Base-by-base conservation (phyloP, 2,113 vertebrate genomes). In the Sclerurus mexicanus region DNA sequence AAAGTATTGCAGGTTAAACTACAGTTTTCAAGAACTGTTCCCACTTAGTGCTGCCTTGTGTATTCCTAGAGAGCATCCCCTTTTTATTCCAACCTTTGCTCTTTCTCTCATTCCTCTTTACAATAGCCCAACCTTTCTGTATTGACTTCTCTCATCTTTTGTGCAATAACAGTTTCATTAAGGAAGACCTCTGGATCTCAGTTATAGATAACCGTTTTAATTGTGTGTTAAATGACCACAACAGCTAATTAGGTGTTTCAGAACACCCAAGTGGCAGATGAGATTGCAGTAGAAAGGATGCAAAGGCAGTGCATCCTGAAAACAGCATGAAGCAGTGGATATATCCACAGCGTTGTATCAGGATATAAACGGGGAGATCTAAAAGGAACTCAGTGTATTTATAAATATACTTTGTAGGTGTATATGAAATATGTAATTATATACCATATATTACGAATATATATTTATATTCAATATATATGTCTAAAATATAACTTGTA, bases 201-300 rank as follows among this genome's bases (percentile, higher is more conserved):
- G 37, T 42, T 84, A 66, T 0, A 72, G 18, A 52, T 33, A 11
- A 69, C 9, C 3, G 0, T 19, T 47, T 39, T 62, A 64, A 28
- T 5, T 66, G 7, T 3, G 21, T 0, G 2, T 42, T 82, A 78
- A 59, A 44, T 5, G 10, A 78, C 71, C 4, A 4, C 21, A 49
- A 35, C 7, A 56, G 23, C 44, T 52, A 39, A 28, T 12, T 9
- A 13, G 6, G n/a, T 46, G 25, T 56, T 37, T 63, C 1, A 2
- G n/a, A 42, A 62, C 37, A 66, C 12, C 4, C 0, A n/a, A 62
- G 18, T 35, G n/a, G 21, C 35, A 63, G 5, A 19, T 1, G 1
- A 62, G 47, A 55, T 0, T 14, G 6, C 42, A 27, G 27, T 23
- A 55, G 27, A 25, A 27, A 66, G 75, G 7, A 53, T 3, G 6